Base-by-base conservation (phyloP, 2,888 invertebrate species). In the Lapara coniferarum region DNA sequence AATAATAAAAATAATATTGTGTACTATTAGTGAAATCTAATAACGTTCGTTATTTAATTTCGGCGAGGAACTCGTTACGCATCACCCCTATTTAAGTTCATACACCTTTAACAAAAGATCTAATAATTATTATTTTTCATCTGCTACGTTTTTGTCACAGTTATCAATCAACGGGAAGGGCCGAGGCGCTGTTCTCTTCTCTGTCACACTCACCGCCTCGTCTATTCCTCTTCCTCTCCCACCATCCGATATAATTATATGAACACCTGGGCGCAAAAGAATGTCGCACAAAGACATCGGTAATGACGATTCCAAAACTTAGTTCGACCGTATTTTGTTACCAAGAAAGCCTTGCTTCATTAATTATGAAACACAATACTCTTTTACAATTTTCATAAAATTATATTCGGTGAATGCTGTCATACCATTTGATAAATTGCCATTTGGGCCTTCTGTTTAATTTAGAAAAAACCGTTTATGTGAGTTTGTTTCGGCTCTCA, bases 121-220 rank as follows among this genome's bases (percentile, higher is more conserved):
- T 87, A 91, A 93, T 93, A 93, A 93, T 93, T 91, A 93, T 93
- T 93, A 93, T 93, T 93, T 92, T 92, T 93, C 93, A 92, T 93
- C 92, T 92, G 92, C 89, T 89, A 88, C 93, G 91, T 93, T 93
- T 93, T 93, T 94, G 94, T 94, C 94, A 93, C 93, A 94, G 94
- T 93, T 94, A 94, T 94, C 94, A 94, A 94, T 94, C 94, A 94
- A 93, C 89, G 88, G 87, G 86, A 90, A 89, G 90, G 91, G 86
- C 82, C 76, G 67, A 81, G 79, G 71, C 75, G 69, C 89, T 89
- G 83, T 84, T 80, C 77, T 89, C 87, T 73, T 59, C 67, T 73
- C 52, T 66, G 46, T 73, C 74, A 56, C 71, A 72, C 76, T 74
- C 71, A 69, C 71, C 73, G 70, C 66, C 53, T 68, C 71, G 86